Evolutionary conservation across 2,113 vertebrate genomes (phyloP), one percentile per base, ranked within the genome.

Genomic region (Peromyscus leucopus): DNA sequence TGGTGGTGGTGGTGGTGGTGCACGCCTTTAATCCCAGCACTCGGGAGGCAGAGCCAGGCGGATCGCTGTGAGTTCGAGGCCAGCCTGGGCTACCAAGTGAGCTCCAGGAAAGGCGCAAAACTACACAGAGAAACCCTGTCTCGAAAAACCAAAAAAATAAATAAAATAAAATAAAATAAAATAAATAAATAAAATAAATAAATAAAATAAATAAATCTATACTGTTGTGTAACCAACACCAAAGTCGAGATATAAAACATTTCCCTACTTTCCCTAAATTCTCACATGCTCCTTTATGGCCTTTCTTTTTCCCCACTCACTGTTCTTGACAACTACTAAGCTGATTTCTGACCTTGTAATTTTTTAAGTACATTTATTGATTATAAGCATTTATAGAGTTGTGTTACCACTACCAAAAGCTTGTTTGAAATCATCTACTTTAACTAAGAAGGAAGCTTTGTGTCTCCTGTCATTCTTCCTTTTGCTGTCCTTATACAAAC

Each of bases 351-450:
- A 76, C 15, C 26, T 88, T 88, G 33, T 79, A 80, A 57, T 33
- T 78, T 84, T 93, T 87, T 48, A 88, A 75, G 19, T 48, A 10
- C 79, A 31, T 80, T 75, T 93, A 76, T 76, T 51, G 65, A 67
- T 80, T 94, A 33, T 76, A 92, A 90, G 9, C 85, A 74, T 75
- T 84, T 93, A 82, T 67, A 80, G 39, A 88, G 7, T 79, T 89
- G 9, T 92, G 46, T 86, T 75, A 65, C 33, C 15, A 83, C 80
- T 61, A 76, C 51, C 17, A 74, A 55, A 94, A 26, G 84, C 12
- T 95, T 83, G 92, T 55, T 82, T 89, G 79, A 69, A 93, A 72
- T 79, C 16, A 85, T 84, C 92, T 97, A 16, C 1, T 69, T 95
- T 48, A 84, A 31, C 80, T 46, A 0, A 48, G 57, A 87, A 86